Evolutionary conservation across 2,888 invertebrate species (phyloP), one percentile per base, ranked within the genome.

Genomic region (Brachyptera putata): DNA sequence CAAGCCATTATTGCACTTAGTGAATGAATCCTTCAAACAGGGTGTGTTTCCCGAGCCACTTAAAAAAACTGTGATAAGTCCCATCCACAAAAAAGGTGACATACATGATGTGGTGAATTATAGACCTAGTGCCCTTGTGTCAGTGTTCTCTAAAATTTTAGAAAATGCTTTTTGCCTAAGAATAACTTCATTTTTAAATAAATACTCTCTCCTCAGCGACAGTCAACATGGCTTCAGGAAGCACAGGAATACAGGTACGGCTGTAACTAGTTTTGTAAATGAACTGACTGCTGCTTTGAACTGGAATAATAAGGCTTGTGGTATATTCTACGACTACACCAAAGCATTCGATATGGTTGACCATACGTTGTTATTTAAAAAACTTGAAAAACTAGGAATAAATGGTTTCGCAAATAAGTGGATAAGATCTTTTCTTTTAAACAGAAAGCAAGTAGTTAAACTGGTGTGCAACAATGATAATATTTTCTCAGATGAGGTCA

Each of bases 111-210:
- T 16, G 7, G 34, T 21, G 16, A 53, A 36, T 18, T 30, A 50
- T 36, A 34, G 53, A 14, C 36, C 53, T 1, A 53, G 53, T 13
- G 53, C 53, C 11, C 16, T 53, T n/a, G 22, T 34, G 24, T 34
- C 37, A 16, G 53, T 36, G 13, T 53, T 53, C 22, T 53, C 34
- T 11, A 53, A 36, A 14, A 53, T 53, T 3, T 36, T 53, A 36
- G 34, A 53, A 22, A 34, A 16, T 16, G 46, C 21, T 5, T 24
- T 46, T n/a, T 46, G 46, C 21, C 3, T n/a, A 11, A 46, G 24
- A 46, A 21, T 46, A 9, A 3, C 24, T 2, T 11, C 4, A 13
- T 46, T 46, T 21, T 21, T 24, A 2, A 46, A 46, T 24, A 46
- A 46, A 13, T 21, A 22, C 24, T 9, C 18, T 5, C 13, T 46